A percentile compares a stretch with the other conserved stretches of the same genome.
These are phyloP conservation scores for Montipora capitata DNA, from an alignment of 92 coral and sea anemone species.

Conservation along the genomic window DNA sequence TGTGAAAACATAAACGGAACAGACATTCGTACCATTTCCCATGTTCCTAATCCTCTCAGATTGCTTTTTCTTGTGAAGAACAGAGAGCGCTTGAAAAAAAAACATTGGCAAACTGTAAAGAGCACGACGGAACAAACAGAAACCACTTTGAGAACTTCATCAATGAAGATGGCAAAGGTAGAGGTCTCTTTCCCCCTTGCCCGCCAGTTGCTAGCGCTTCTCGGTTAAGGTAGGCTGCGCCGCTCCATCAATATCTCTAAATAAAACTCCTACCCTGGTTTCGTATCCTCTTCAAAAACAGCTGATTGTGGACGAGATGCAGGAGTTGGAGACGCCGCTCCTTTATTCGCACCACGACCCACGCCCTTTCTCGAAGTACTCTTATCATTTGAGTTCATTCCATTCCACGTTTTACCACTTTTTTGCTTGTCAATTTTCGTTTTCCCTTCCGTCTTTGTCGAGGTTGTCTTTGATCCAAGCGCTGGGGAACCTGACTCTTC, in stretches of 20 bases:
- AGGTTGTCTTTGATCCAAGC: conserved; percentile 21
- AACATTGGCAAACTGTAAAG: no score
- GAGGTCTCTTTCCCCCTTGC: no score
- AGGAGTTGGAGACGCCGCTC: conserved; percentile 28
- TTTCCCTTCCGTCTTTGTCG: conserved; percentile 11
- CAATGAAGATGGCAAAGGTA: no score
- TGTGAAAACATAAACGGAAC: background rate
- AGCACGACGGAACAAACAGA: no score
- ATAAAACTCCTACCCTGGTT: conserved; percentile 9
- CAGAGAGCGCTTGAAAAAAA: no score
- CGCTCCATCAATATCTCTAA: no score
- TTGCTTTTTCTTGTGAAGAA: no score
- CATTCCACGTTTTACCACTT: conserved; percentile 22
- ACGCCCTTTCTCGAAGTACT: background rate
- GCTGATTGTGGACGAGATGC: conserved; percentile 28
- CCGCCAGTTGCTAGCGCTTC: no score
- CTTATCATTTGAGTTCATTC: conserved; percentile 4
- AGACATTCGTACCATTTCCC: no score
- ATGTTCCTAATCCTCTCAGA: no score
- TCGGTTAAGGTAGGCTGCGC: no score
- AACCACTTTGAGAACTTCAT: no score
- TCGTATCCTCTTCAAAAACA: conserved; percentile 24
- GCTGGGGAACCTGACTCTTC: conserved; percentile 1
- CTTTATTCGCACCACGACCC: conserved; percentile 33
- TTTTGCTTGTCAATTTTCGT: background rate